Conservation (phyloP, 2,888 invertebrate genomes). For the Pomacea canaliculata region DNA sequence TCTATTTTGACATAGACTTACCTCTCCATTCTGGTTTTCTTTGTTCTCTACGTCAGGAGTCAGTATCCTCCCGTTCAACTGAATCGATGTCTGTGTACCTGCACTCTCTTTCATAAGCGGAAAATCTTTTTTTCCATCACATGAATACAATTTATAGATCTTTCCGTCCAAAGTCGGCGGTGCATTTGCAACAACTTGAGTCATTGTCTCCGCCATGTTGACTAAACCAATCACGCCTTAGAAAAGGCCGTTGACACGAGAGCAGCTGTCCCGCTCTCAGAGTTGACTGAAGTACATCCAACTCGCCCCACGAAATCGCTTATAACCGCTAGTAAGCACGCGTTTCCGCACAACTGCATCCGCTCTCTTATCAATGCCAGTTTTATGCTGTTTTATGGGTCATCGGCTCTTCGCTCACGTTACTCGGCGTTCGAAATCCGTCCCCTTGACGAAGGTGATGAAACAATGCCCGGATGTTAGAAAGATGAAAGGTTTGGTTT, state of each 20-base stretch:
- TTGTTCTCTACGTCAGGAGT: slow-evolving; percentile 33
- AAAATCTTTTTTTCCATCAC: slow-evolving; percentile 31
- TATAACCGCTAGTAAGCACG: slow-evolving; percentile 22
- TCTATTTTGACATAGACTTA: slow-evolving; percentile 13
- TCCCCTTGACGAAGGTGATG: slow-evolving; percentile 25
- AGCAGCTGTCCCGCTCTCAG: slow-evolving; percentile 31
- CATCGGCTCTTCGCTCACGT: slow-evolving; percentile 18
- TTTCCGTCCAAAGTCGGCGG: slow-evolving; percentile 26
- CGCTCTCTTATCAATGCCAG: slow-evolving; percentile 30
- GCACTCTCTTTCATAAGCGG: slow-evolving; percentile 26
- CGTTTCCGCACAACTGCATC: slow-evolving; percentile 35
- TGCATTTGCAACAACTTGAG: slow-evolving; percentile 26
- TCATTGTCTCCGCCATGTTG: slow-evolving; percentile 35
- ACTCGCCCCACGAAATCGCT: slow-evolving; percentile 27
- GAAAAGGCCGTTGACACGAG: slow-evolving; percentile 24
- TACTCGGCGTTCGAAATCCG: slow-evolving; percentile 12
- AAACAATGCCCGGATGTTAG: slow-evolving; percentile 28
- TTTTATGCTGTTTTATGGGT: slow-evolving; percentile 8
- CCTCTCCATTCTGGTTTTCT: slow-evolving; percentile 35
- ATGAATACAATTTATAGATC: slow-evolving; percentile 28
- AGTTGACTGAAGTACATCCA: slow-evolving; percentile 27
- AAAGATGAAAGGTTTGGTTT: slow-evolving; percentile 28
- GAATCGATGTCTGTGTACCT: slow-evolving; percentile 31
- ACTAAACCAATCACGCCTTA: slow-evolving; percentile 19
- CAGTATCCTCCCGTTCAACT: slow-evolving; percentile 26